These are phyloP conservation scores for Apodemia duryi DNA, from an alignment of 2,888 invertebrate genomes.

Conservation along the genomic window DNA sequence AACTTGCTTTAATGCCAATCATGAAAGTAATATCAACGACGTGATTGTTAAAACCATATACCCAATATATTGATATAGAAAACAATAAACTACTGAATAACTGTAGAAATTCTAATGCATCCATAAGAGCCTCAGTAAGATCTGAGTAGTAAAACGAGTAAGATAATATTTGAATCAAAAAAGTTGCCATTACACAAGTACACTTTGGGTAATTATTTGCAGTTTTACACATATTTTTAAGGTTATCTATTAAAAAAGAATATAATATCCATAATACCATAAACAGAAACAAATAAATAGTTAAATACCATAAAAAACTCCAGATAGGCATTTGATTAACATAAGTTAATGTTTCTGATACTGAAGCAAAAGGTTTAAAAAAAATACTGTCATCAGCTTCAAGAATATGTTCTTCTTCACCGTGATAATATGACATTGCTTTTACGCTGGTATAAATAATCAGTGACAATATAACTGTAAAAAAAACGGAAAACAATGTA, in stretches of 20 bases:
- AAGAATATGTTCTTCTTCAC: conserved; percentile 57
- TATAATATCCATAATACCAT: conserved; percentile 53
- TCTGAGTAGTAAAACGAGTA: conserved; percentile 61
- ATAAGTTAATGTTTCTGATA: conserved; percentile 57
- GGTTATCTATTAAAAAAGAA: conserved; percentile 46
- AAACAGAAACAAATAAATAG: conserved; percentile 48
- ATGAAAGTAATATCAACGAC: conserved; percentile 66
- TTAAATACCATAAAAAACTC: conserved; percentile 58
- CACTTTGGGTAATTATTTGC: conserved; percentile 40
- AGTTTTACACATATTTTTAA: conserved; percentile 35
- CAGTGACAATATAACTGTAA: conserved; percentile 44
- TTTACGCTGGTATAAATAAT: conserved; percentile 57
- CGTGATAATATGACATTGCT: conserved; percentile 64
- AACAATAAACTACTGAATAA: conserved; percentile 49
- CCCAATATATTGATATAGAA: conserved; percentile 60
- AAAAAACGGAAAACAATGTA: conserved; percentile 45
- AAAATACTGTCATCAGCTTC: conserved; percentile 49
- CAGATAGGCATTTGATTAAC: conserved; percentile 52
- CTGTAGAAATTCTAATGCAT: conserved; percentile 53
- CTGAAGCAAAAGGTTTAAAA: conserved; percentile 51
- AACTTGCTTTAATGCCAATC: conserved; percentile 65
- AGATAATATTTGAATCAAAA: conserved; percentile 40
- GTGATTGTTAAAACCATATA: conserved; percentile 59
- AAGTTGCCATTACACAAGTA: conserved; percentile 37
- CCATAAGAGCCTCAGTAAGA: conserved; percentile 46